Conservation (phyloP, 2,797 vertebrate genomes). For the Microcaecilia unicolor region DNA sequence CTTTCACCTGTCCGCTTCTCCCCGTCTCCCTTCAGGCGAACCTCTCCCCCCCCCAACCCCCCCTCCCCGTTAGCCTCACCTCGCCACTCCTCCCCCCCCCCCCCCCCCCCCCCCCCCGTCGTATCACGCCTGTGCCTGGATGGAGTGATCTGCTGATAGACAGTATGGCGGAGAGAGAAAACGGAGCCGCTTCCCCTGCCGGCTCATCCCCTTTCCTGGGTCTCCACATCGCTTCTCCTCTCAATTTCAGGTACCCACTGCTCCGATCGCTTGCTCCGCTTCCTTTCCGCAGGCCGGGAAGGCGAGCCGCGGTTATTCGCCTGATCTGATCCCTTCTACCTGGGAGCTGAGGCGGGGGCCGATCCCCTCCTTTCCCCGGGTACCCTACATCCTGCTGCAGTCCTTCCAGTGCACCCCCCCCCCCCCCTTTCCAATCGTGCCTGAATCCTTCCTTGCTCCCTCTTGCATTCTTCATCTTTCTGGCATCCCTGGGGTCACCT, state of each 20-base stretch:
- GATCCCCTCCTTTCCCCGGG: too few species aligned
- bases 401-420: too few species aligned
- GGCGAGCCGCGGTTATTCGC: too few species aligned
- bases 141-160: constrained; percentile 33
- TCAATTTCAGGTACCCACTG: constrained; percentile 57
- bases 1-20: constrained; percentile 10
- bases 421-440: too few species aligned
- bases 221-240: constrained; percentile 56
- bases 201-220: constrained; percentile 60
- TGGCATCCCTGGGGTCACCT: too few species aligned
- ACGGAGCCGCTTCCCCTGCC: constrained; percentile 58
- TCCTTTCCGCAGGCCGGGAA: too few species aligned
- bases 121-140: constrained; percentile 4
- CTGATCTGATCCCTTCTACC: too few species aligned
- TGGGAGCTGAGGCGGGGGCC: too few species aligned
- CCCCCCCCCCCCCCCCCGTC: constrained; percentile 6
- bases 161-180: constrained; percentile 80
- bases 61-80: constrained; percentile 1
- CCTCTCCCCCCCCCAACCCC: neutral
- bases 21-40: constrained; percentile 6
- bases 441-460: too few species aligned
- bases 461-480: too few species aligned
- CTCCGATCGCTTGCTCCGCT: neutral
- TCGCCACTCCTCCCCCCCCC: neutral
- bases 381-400: too few species aligned